Evolutionary conservation across 2,888 invertebrate genomes (phyloP).

Genomic region (Charanyca ferruginea): DNA sequence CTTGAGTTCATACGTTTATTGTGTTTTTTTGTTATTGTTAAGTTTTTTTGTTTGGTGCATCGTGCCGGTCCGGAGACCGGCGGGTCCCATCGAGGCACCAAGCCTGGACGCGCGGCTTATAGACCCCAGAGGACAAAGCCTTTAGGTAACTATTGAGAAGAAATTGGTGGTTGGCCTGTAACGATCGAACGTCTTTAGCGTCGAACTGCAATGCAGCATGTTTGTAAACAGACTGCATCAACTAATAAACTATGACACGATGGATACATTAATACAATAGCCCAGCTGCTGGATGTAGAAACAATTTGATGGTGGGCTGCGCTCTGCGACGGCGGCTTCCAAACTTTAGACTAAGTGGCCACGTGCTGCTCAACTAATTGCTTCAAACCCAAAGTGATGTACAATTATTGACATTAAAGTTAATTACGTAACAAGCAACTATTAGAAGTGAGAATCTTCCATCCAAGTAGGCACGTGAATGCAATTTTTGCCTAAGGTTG

Average conservation of each 20-base stretch:
- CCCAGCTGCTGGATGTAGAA: conserved; percentile 51
- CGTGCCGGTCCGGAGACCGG: conserved; percentile 88
- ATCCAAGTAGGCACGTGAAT: background rate
- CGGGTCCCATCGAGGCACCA: conserved; percentile 84
- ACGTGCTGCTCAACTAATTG: conserved; percentile 65
- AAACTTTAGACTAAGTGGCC: conserved; percentile 53
- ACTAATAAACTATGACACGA: conserved; percentile 66
- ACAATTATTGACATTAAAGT: conserved; percentile 26
- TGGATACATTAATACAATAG: conserved; percentile 63
- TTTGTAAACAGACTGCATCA: conserved; percentile 75
- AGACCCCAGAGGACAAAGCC: conserved; percentile 87
- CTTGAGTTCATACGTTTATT: conserved; percentile 86
- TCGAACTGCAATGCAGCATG: conserved; percentile 72
- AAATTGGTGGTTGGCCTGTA: conserved; percentile 66
- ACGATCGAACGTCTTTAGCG: conserved; percentile 64
- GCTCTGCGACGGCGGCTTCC: conserved; percentile 24
- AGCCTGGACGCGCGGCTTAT: conserved; percentile 86
- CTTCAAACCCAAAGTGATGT: conserved; percentile 41
- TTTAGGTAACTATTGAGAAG: conserved; percentile 87
- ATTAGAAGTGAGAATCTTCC: conserved; percentile 11
- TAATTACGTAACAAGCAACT: conserved; percentile 1
- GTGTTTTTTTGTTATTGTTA: conserved; percentile 91
- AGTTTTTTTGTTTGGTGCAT: conserved; percentile 91
- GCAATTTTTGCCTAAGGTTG: background rate
- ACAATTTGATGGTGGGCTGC: conserved; percentile 41